Conservation (phyloP, 1,140 invertebrate species). For the Drosophila santomea region DNA sequence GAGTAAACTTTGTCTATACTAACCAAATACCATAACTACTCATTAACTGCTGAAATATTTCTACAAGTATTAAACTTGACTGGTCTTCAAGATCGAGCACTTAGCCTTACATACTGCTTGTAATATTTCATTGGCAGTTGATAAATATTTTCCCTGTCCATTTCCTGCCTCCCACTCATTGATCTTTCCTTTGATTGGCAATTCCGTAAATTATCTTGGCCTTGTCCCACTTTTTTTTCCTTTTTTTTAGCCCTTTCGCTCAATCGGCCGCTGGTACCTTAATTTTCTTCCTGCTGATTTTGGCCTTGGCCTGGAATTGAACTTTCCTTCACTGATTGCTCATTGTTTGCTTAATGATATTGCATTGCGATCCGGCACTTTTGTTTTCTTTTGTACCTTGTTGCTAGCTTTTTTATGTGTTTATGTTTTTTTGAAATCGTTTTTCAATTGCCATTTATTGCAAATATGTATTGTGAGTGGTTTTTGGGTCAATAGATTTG, state of each 20-base stretch:
- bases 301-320: constrained; percentile 64
- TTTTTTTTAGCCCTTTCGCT: neutral
- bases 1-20: too few relatives aligned
- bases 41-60: neutral
- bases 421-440: constrained; percentile 2
- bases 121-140: neutral
- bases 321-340: constrained; percentile 47
- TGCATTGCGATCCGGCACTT: constrained; percentile 36
- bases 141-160: neutral
- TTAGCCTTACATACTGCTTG: too few relatives aligned
- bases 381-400: constrained; percentile 1
- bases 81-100: neutral
- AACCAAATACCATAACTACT: too few relatives aligned
- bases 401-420: neutral
- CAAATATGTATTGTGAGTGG: constrained; percentile 36
- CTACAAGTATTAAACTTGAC: neutral
- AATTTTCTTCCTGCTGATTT: constrained; percentile 70
- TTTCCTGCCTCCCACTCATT: constrained; percentile 4
- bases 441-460: constrained; percentile 56
- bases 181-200: constrained; percentile 19
- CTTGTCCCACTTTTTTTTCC: constrained; percentile 12
- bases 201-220: constrained; percentile 21
- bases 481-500: constrained; percentile 79
- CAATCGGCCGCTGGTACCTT: constrained; percentile 22
- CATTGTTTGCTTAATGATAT: constrained; percentile 77